Evolutionary conservation across 1,140 invertebrate genomes (phyloP), one percentile per base, ranked within the genome.

Genomic region (Spodoptera litura): DNA sequence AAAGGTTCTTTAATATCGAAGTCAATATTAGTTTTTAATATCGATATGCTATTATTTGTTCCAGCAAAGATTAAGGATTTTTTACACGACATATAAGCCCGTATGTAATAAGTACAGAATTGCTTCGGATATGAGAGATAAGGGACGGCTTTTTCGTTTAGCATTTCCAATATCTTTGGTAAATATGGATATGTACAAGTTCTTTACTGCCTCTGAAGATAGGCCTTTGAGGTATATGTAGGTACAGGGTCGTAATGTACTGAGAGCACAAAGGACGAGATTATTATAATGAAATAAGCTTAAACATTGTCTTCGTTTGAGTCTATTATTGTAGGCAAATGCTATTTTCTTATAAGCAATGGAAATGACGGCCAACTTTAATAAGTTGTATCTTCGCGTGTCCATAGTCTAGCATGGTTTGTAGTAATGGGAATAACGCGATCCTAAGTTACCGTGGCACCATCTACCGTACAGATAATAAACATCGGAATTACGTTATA

Each of bases 1-100:
- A 75, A 61, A 59, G 44, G 49, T 15, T 35, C 49, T 15, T 75
- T 59, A 38, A 73, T 73, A 59, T 38, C 49, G 31, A 31, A 68
- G 64, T 58, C 75, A 77, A 68, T 68, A 58, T 77, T 68, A 58
- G 64, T 56, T 77, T 77, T 68, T 77, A 68, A 77, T 77, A 77
- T 68, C 73, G 73, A 75, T 75, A 68, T 77, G 25, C 64, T n/a
- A 77, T 68, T 66, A 75, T 68, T 49, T 77, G 53, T 77, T 27
- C 73, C 73, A 64, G 35, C 49, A 64, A 75, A 75, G 20, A 75
- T 75, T 75, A 75, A n/a, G 66, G 49, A 13, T 52, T 53, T 70
- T 70, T 64, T 64, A 62, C 31, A 38, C 61, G 10, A 49, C 6
- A 73, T 73, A 11, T 61, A 58, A 31, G 49, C n/a, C 11, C 11